Conservation (phyloP, 2,797 vertebrate species). For the Chloroceryle amazona region DNA sequence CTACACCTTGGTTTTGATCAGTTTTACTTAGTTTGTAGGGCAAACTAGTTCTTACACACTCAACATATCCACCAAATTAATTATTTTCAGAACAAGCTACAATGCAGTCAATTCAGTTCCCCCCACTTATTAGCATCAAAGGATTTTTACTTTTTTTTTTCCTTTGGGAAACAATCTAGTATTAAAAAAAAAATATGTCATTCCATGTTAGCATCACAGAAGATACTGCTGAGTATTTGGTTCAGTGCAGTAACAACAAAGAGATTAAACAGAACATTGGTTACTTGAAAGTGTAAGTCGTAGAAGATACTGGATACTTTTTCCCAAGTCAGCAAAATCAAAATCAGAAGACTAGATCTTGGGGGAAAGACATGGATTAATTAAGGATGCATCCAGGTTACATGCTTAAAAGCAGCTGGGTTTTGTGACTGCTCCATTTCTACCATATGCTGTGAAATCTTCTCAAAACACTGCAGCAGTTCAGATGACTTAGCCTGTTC, state of each 20-base stretch:
- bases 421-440: conserved; percentile 20
- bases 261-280: background rate
- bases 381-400: conserved; percentile 32
- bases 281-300: background rate
- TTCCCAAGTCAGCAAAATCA: background rate
- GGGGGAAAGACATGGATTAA: conserved; percentile 39
- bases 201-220: background rate
- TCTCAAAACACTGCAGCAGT: conserved; percentile 19
- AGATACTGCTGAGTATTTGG: background rate
- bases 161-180: background rate
- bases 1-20: background rate
- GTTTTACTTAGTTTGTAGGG: background rate
- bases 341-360: background rate
- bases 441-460: conserved; percentile 54
- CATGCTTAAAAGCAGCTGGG: conserved; percentile 37
- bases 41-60: background rate
- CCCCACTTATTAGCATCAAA: background rate
- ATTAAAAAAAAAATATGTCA: background rate
- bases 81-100: background rate
- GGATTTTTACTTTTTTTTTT: background rate
- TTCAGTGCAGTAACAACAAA: background rate
- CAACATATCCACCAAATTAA: background rate
- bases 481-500: conserved; percentile 2
- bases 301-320: background rate
- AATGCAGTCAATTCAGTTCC: background rate